Evolutionary conservation across 2,797 vertebrate genomes (phyloP), one percentile per base, ranked within the genome.

Genomic region (Oreochromis mossambicus): DNA sequence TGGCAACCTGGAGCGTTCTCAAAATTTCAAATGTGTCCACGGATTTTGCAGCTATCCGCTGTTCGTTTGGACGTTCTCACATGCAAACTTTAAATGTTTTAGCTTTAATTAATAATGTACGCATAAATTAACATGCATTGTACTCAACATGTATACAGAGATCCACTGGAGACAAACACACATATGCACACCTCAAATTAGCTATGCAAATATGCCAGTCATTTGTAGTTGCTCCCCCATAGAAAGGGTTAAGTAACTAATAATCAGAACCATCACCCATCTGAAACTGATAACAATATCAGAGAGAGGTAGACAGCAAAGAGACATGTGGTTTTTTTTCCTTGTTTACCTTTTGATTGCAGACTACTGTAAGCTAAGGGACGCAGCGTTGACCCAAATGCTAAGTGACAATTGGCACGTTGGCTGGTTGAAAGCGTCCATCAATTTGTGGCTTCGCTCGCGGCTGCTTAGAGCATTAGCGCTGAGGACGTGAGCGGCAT

Each of bases 121-220:
- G 51, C 26, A 51, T 48, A 51, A 75, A 51, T 70, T 36, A 84
- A 76, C 68, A 56, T 77, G 55, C 77, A 81, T 26, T 75, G 2
- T 61, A n/a, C 32, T 43, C 52, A 85, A 76, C 43, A 19, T 68
- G 11, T 82, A 51, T n/a, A 50, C 17, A 75, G 43, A 50, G 11
- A 43, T 46, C 3, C 36, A 54, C 48, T 52, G 17, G 84, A n/a
- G 50, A 10, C 76, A 43, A 43, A 58, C 38, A 70, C 66, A 43
- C 13, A 26, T 73, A 43, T 50, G 12, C 83, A 73, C 48, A 61
- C 81, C 73, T 86, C 73, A 78, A 87, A 91, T 93, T 88, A 91
- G 50, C 19, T 79, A 85, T 92, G 90, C 82, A 89, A 92, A 92
- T 88, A 68, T 75, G 73, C 61, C 85, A 91, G 76, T 94, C 83